These are phyloP conservation scores for Chelonoidis abingdonii DNA, from an alignment of 2,113 vertebrate genomes.

Conservation along the genomic window DNA sequence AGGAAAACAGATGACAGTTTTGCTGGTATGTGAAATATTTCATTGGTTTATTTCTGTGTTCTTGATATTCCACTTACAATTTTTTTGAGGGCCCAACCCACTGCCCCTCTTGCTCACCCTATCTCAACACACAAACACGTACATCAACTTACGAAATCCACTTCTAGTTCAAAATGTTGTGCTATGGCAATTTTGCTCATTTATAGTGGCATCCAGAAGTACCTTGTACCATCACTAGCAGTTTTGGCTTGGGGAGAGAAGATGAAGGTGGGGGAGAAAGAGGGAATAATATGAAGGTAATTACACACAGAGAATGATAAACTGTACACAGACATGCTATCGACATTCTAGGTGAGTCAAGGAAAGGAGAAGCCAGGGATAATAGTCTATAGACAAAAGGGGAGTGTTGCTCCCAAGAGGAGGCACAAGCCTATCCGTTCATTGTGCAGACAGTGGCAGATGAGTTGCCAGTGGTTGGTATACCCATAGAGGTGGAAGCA, in stretches of 20 bases:
- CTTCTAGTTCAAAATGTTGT: background rate
- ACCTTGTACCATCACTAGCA: background rate
- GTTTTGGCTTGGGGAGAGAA: background rate
- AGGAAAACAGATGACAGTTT: background rate
- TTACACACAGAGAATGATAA: background rate
- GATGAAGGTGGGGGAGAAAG: background rate
- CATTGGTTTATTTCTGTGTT: background rate
- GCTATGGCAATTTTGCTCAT: background rate
- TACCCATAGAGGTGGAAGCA: background rate
- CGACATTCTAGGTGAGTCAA: background rate
- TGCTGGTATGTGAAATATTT: background rate
- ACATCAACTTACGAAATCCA: background rate
- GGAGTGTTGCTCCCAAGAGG: background rate
- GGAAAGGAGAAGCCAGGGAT: background rate
- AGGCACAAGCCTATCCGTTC: accelerated
- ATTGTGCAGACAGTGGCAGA: background rate
- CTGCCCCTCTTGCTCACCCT: background rate
- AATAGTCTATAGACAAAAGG: background rate
- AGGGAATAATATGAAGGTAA: background rate
- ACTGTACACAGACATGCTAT: background rate
- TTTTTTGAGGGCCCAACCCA: background rate
- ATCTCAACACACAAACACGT: background rate
- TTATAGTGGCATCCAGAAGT: background rate
- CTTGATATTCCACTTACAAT: background rate
- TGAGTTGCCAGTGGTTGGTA: background rate